Conservation (phyloP, 2,113 vertebrate genomes). For the Indicator indicator region DNA sequence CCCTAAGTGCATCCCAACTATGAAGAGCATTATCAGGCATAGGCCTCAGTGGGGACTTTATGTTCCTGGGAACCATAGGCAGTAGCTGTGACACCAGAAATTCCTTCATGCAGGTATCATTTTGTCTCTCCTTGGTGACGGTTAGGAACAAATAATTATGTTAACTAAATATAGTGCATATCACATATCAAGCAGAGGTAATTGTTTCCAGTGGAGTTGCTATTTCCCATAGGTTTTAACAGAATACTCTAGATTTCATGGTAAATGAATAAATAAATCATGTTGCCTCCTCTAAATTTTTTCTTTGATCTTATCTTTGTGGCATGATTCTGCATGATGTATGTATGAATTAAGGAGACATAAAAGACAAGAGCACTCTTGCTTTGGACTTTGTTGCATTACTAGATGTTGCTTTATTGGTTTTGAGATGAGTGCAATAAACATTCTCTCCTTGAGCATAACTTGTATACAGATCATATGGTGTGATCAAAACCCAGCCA, state of each 20-base stretch:
- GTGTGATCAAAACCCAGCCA: neutral
- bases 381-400: neutral
- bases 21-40: neutral
- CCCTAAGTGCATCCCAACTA: slow-evolving; percentile 28
- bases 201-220: slow-evolving; percentile 47
- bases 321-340: neutral
- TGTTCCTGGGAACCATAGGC: slow-evolving; percentile 6
- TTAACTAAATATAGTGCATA: slow-evolving; percentile 40
- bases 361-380: neutral
- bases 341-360: neutral
- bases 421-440: neutral
- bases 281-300: neutral
- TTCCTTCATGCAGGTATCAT: slow-evolving; percentile 31
- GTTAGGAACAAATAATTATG: slow-evolving; percentile 47
- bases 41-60: slow-evolving; percentile 31
- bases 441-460: neutral
- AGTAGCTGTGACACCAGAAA: slow-evolving; percentile 41
- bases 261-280: slow-evolving; percentile 50
- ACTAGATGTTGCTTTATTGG: neutral
- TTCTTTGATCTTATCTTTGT: neutral
- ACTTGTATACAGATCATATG: neutral
- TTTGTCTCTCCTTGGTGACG: slow-evolving; percentile 21
- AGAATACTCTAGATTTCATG: slow-evolving; percentile 42
- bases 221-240: slow-evolving; percentile 28
- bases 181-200: neutral